These are phyloP conservation scores for Cyclopterus lumpus DNA, from an alignment of 2,797 vertebrate genomes.

Conservation along the genomic window DNA sequence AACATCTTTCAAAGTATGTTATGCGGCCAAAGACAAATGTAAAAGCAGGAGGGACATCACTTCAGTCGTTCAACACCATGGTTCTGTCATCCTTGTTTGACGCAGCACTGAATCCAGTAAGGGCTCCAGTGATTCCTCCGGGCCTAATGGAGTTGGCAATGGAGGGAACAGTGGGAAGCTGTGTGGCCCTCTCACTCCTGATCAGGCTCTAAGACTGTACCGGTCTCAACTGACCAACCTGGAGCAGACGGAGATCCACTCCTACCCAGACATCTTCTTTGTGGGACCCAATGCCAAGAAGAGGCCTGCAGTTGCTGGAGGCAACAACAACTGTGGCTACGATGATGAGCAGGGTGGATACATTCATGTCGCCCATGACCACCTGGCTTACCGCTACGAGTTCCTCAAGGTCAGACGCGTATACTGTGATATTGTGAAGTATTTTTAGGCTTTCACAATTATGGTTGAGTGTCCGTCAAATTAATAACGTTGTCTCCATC, in stretches of 20 bases:
- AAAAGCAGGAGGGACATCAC: not conserved
- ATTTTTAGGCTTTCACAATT: not conserved
- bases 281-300: constrained; percentile 97
- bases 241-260: constrained; percentile 93
- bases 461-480: not conserved
- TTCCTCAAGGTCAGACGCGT: constrained; percentile 88
- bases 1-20: not conserved
- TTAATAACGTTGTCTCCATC: not conserved
- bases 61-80: not conserved
- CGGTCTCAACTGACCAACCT: constrained; percentile 90
- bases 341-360: constrained; percentile 97
- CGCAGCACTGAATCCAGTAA: constrained; percentile 78
- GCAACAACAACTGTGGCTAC: constrained; percentile 93
- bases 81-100: constrained; percentile 3
- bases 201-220: constrained; percentile 93
- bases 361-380: constrained; percentile 94
- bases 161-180: constrained; percentile 84
- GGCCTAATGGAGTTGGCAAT: constrained; percentile 48
- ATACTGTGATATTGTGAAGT: not conserved
- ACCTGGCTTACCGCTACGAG: constrained; percentile 96
- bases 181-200: constrained; percentile 85
- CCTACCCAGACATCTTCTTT: constrained; percentile 92
- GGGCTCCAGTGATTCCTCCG: constrained; percentile 70
- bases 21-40: not conserved
- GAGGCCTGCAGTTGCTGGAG: constrained; percentile 90